Base-by-base conservation (phyloP, 2,888 invertebrate genomes). In the Drosophila koepferae region DNA sequence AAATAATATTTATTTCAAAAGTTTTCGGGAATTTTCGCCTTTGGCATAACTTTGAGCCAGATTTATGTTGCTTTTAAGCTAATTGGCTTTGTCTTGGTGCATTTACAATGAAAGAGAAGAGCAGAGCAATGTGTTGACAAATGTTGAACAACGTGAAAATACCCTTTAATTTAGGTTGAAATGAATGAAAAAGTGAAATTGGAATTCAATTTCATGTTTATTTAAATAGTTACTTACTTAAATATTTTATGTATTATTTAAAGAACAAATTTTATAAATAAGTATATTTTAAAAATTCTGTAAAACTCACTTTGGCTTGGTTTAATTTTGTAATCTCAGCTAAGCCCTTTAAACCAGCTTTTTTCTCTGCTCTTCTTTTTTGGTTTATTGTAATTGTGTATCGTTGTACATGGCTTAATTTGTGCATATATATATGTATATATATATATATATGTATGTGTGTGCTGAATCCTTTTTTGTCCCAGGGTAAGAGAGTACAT, bases 361-460 rank as follows among this genome's bases (percentile, higher is more conserved):
- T 53, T 60, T 41, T 36, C 43, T 36, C 23, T n/a, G 7, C 9
- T 71, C 51, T 40, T 34, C 10, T 43, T 44, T 44, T 18, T 6
- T 41, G 53, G 55, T 63, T 64, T 46, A 28, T 36, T 70, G 46
- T 81, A 72, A 72, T 79, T 65, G 67, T 72, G 65, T 65, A 72
- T 70, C 63, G 72, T 53, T 66, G 75, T 41, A 43, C 44, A 82
- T 79, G 67, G 49, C 70, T 79, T 66, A 63, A 71, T 75, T 70
- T 70, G 63, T 64, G 55, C n/a, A n/a, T n/a, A n/a, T n/a, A n/a
- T 63, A 53, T 61, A 56, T 16, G 46, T 46, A n/a, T 58, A n/a
- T 43, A 7, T 58, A n/a, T 43, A 7, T 38, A 16, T 56, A 56
- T 61, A 56, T 16, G 46, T 46, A 9, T 43, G 7, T 40, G 7